These are phyloP conservation scores for Atta texana DNA, from an alignment of 1,140 invertebrate species.

Conservation along the genomic window DNA sequence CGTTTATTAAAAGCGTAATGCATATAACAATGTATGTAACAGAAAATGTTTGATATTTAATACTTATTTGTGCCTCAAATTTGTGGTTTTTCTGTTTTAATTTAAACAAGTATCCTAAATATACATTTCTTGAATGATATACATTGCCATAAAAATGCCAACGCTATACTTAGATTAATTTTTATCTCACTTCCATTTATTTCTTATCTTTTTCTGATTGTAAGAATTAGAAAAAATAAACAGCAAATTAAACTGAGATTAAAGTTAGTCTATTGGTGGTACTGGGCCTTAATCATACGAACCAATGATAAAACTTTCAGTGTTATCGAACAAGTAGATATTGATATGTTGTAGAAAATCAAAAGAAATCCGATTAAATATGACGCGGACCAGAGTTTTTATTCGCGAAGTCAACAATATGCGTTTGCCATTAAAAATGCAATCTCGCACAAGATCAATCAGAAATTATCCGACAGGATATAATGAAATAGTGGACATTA, in stretches of 20 bases:
- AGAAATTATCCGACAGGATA: not conserved
- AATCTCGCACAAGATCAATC: not conserved
- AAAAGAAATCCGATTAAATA: conserved; percentile 7
- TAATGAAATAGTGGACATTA: not conserved
- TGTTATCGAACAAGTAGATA: not conserved
- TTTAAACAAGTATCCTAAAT: not conserved
- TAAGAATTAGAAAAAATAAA: no score
- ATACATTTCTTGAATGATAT: not conserved
- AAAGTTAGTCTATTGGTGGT: no score
- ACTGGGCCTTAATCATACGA: not conserved
- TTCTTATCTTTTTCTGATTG: no score
- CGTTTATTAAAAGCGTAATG: not conserved
- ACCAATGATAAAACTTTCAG: not conserved
- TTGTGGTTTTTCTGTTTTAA: not conserved
- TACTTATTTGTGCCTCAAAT: not conserved
- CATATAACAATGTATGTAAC: no score
- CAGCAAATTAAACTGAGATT: no score
- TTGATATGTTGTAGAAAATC: not conserved
- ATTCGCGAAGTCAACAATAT: not conserved
- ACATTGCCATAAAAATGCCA: not conserved
- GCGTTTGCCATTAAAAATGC: not conserved
- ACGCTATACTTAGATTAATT: not conserved
- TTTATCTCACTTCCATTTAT: no score
- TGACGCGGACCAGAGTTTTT: not conserved
- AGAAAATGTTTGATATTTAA: no score